phyloP scores from a whole-genome alignment of 2,888 invertebrate species.

The Galeopsomyia nigrocyanea region DNA sequence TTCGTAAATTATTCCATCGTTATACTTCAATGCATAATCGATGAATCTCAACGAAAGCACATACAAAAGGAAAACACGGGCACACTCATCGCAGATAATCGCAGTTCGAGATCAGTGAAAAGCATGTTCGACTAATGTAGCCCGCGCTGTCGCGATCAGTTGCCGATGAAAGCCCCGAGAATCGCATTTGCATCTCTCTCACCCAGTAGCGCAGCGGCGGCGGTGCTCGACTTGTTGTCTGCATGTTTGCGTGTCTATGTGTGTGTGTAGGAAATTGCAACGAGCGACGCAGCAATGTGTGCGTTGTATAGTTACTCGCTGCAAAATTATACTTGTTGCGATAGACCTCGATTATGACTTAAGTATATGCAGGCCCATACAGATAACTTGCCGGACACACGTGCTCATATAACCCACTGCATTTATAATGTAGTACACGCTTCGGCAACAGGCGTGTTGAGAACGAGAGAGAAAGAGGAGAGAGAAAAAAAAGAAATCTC shows the following conservation, averaged over 20 bases:
- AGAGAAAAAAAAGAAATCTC: background rate
- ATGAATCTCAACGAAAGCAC: no score
- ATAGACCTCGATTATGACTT: slow-evolving; percentile 32
- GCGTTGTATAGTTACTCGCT: no score
- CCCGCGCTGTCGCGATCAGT: slow-evolving; percentile 32
- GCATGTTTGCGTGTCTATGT: no score
- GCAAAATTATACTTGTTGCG: background rate
- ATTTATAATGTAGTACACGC: slow-evolving; percentile 14
- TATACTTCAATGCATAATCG: no score
- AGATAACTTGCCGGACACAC: background rate
- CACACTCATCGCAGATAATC: background rate
- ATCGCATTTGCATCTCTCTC: slow-evolving; percentile 30
- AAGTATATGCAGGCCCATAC: slow-evolving; percentile 15
- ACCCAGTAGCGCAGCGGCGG: slow-evolving; percentile 1
- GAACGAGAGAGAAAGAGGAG: no score
- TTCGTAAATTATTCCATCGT: no score
- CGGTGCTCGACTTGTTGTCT: no score
- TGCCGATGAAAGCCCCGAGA: slow-evolving; percentile 21
- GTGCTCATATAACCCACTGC: background rate
- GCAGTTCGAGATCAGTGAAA: slow-evolving; percentile 26
- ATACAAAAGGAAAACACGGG: background rate
- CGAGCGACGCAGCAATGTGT: background rate
- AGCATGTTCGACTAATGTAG: slow-evolving; percentile 27
- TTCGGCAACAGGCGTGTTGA: no score
- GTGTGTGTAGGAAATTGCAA: slow-evolving; percentile 24